phyloP scores from a whole-genome alignment of 1,140 invertebrate genomes.

The Arctopsyche grandis region DNA sequence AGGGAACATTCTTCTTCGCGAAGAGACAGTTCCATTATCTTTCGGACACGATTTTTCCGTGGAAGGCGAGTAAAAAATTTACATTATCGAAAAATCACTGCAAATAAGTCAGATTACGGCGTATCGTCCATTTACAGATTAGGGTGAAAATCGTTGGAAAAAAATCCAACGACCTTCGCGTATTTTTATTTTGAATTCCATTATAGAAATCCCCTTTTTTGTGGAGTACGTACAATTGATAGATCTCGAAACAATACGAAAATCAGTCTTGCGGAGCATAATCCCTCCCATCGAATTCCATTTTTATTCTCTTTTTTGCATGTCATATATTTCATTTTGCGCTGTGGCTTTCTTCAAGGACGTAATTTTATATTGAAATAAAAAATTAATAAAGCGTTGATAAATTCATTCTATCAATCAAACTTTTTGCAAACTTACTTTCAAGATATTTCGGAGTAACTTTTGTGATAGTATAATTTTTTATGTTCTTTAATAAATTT shows the following conservation, averaged over 20 bases:
- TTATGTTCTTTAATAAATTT: too few relatives aligned
- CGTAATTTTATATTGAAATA: too few relatives aligned
- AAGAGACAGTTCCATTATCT: conserved; percentile 11
- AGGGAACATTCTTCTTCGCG: neutral
- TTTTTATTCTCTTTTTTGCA: neutral
- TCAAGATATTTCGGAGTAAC: too few relatives aligned
- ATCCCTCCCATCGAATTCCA: neutral
- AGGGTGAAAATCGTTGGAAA: neutral
- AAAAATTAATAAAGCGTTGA: too few relatives aligned
- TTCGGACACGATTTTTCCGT: neutral
- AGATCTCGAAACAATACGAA: conserved; percentile 6
- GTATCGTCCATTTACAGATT: neutral
- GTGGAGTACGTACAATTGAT: neutral
- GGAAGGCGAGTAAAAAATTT: conserved; percentile 1
- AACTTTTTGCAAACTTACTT: too few relatives aligned
- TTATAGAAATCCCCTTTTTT: conserved; percentile 2
- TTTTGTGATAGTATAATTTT: too few relatives aligned
- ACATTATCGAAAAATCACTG: conserved; percentile 13
- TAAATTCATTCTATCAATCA: too few relatives aligned
- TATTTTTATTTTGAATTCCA: conserved; percentile 1
- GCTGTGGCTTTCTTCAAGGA: too few relatives aligned
- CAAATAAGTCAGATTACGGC: conserved; percentile 1
- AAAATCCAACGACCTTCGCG: neutral
- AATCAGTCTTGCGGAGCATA: neutral
- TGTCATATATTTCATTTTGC: too few relatives aligned